Percentiles rank a stretch among this genome's conserved stretches.
Evolutionary conservation across 2,888 invertebrate genomes (phyloP).

Genomic region (Lasius platythorax): DNA sequence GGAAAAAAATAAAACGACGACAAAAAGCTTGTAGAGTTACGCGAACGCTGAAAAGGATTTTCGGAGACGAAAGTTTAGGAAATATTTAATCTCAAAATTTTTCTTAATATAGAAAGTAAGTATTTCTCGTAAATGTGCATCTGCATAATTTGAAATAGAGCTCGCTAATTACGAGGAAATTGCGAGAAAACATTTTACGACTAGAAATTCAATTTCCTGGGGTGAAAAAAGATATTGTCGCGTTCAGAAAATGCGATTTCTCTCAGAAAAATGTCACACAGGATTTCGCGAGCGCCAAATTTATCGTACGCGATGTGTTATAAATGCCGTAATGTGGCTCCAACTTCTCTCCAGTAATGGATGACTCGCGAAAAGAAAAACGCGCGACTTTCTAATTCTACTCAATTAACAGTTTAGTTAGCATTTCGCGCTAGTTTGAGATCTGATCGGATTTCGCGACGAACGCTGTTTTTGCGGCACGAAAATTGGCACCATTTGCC

Average conservation of each 20-base stretch:
- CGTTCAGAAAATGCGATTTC: not conserved
- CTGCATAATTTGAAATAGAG: not conserved
- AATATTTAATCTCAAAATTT: not conserved
- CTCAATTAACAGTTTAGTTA: conserved; percentile 40
- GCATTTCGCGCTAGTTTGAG: not conserved
- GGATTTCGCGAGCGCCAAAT: not conserved
- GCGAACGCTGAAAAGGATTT: not conserved
- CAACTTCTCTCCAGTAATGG: not conserved
- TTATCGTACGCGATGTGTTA: conserved; percentile 18
- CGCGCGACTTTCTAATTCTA: not conserved
- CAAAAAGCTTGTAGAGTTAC: not conserved
- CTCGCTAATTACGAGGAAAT: not conserved
- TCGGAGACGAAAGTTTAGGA: not conserved
- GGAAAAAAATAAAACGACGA: not conserved
- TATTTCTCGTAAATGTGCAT: not conserved
- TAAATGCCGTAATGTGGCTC: not conserved
- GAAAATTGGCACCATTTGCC: conserved; percentile 42
- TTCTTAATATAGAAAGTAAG: not conserved
- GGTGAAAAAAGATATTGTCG: not conserved
- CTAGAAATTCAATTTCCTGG: not conserved
- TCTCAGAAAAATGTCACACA: not conserved
- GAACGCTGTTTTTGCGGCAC: conserved; percentile 34
- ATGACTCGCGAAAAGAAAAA: not conserved
- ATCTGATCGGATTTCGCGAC: conserved; percentile 17
- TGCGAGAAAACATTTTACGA: not conserved